Base-by-base conservation (phyloP, 2,888 invertebrate species). In the Pristionchus maxplancki region DNA sequence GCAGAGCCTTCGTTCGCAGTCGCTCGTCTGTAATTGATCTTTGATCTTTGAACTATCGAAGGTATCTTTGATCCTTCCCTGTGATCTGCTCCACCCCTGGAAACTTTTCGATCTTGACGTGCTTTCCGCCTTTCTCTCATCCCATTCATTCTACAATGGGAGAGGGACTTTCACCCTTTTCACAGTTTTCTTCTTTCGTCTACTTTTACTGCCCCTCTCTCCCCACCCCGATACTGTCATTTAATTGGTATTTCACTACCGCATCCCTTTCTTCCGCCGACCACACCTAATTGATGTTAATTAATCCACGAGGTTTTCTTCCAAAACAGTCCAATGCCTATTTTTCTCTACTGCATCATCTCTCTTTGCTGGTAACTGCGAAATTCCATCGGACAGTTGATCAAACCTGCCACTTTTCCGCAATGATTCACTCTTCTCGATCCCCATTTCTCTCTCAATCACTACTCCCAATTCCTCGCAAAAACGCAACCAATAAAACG, bases 1-100 rank as follows among this genome's bases (percentile, higher is more conserved):
- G 90, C 28, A 94, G 91, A 3, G 93, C 94, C 62, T 94, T 94
- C 24, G 93, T 92, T 58, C 92, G 91, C 34, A 94, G 90, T 37
- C 92, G 90, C 74, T 93, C 93, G 88, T 93, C 93, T 93, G 90
- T 71, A 93, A 89, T 81, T 31, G 64, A 64, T 53, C 53, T 17
- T 53, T 53, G 53, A 53, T 17, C 58, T 58, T 58, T 58, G n/a
- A 50, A 20, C 50, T 62, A 4, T 28, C 24, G 15, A 34, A 34
- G 34, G 37, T 71, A 71, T 71, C 71, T 71, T 71, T 71, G 71
- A 71, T 37, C 71, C 37, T 37, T 40, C 17, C 44, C 28, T 28
- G 20, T 71, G 17, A 2, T 37, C 71, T 37, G 20, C 71, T 37
- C n/a, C 37, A 5, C 1, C 28, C 15, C 9, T 67, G 3, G 0